These are phyloP conservation scores for Helicolenus hilgendorfi DNA, from an alignment of 2,797 vertebrate species.

Conservation along the genomic window DNA sequence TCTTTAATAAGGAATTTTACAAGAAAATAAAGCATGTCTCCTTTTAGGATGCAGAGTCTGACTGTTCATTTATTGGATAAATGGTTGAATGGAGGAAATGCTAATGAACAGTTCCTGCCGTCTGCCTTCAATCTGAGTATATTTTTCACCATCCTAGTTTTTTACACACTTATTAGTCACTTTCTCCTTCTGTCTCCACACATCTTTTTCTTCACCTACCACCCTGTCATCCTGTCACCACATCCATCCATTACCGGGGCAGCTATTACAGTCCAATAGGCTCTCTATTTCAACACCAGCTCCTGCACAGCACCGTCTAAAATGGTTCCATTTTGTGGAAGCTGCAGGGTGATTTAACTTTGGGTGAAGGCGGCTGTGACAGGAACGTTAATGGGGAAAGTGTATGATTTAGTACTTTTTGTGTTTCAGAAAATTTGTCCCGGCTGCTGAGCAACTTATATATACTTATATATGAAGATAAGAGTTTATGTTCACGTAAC, in stretches of 20 bases:
- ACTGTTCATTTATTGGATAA: background rate
- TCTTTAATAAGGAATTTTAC: background rate
- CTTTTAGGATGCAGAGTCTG: background rate
- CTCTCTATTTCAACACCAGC: slow-evolving; percentile 65
- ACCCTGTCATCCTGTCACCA: slow-evolving; percentile 48
- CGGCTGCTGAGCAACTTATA: background rate
- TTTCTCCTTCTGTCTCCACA: slow-evolving; percentile 8
- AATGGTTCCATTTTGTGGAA: slow-evolving; percentile 43
- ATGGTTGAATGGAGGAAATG: background rate
- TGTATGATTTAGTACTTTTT: slow-evolving; percentile 33
- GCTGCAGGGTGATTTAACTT: slow-evolving; percentile 45
- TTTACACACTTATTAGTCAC: slow-evolving; percentile 12
- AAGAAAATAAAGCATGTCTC: background rate
- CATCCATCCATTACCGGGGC: slow-evolving; percentile 57
- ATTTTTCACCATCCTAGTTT: background rate
- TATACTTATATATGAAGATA: background rate
- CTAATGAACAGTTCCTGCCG: background rate
- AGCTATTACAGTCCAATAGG: slow-evolving; percentile 43
- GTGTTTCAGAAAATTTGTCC: slow-evolving; percentile 7
- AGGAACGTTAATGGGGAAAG: slow-evolving; percentile 42
- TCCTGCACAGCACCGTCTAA: slow-evolving; percentile 19
- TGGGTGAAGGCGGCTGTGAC: slow-evolving; percentile 30
- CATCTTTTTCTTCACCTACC: slow-evolving; percentile 11
- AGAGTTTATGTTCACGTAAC: background rate
- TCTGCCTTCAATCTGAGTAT: background rate